Evolutionary conservation across 2,888 invertebrate genomes (phyloP), one percentile per base, ranked within the genome.

Genomic region (Tridacna gigas): DNA sequence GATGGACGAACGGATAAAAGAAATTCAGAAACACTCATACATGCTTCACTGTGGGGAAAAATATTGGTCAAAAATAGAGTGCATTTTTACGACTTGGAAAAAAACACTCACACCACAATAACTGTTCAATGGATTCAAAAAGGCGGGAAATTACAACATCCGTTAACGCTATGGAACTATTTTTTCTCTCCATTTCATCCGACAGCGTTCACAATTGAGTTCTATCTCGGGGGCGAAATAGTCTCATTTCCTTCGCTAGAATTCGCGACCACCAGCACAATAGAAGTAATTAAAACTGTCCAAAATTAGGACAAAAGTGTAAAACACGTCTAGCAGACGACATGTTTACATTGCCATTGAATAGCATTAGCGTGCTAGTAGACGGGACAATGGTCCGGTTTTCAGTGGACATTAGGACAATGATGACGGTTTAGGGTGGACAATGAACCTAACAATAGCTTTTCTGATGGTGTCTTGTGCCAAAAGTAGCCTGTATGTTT

Each of bases 241-340:
- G 71, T 71, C 26, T 71, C 71, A 71, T 71, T 71, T 71, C 71
- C 71, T 71, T 51, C 51, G 71, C 71, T 51, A 71, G 51, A 71
- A 71, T 51, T 47, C 71, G 47, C 71, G 51, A 71, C n/a, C 71
- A 12, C 0, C 18, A 7, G 51, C 18, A 71, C 71, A 71, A 71
- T 71, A 26, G 71, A 51, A 71, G 25, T 71, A 71, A 71, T 71
- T 71, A 71, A 71, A 71, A 71, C 71, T 71, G 71, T 47, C 71
- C 71, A 48, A 71, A 48, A 71, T 71, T 71, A 51, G 48, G 71
- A 71, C 71, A 71, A 71, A 71, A 71, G 71, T 51, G 71, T 71
- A 51, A 22, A 71, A 71, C 51, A 71, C n/a, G 71, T 45, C 71
- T 22, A 37, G 12, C 71, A 51, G 51, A 25, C 20, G 22, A 22